Evolutionary conservation across 2,888 invertebrate genomes (phyloP), one percentile per base, ranked within the genome.

Genomic region (Halictus ligatus): DNA sequence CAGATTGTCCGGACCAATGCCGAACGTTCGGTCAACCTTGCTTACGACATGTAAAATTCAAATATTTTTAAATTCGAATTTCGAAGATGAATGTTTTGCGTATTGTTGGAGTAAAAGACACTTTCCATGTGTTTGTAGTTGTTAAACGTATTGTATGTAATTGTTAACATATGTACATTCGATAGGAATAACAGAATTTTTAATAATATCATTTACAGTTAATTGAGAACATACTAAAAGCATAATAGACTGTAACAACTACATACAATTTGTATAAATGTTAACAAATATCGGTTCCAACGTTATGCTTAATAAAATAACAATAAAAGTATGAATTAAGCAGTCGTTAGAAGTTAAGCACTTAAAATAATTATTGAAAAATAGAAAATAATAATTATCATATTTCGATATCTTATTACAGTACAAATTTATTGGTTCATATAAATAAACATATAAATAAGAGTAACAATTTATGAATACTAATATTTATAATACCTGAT

Each of bases 381-480:
- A 77, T 48, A 77, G 48, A 77, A 76, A 77, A 77, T 46, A 46
- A 76, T 77, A 48, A 77, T 77, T 67, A 64, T 76, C 43, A 76
- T 46, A 29, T 35, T 64, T 18, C 29, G 46, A n/a, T 35, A 35
- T 35, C 48, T 77, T 29, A 29, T 76, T 76, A 58, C n/a, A 67
- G 67, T 64, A 67, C 48, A 67, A 77, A 67, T 77, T 64, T 77
- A 77, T 77, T 77, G 43, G 46, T 67, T 77, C 48, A 46, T 77
- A 67, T 77, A 77, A 77, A 77, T 77, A 73, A 73, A 73, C 48
- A 73, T 73, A 73, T 73, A 77, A 77, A 77, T 77, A 77, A 77
- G 64, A 67, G 46, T 77, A 77, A 77, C 76, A 48, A 77, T 35
- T 64, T 29, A 48, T 48, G 35, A 21, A 77, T 48, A 77, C 48